Evolutionary conservation across 35 echinoderm and acorn worm genomes (phyloP), one percentile per base, ranked within the genome.

Genomic region (Strongylocentrotus purpuratus): DNA sequence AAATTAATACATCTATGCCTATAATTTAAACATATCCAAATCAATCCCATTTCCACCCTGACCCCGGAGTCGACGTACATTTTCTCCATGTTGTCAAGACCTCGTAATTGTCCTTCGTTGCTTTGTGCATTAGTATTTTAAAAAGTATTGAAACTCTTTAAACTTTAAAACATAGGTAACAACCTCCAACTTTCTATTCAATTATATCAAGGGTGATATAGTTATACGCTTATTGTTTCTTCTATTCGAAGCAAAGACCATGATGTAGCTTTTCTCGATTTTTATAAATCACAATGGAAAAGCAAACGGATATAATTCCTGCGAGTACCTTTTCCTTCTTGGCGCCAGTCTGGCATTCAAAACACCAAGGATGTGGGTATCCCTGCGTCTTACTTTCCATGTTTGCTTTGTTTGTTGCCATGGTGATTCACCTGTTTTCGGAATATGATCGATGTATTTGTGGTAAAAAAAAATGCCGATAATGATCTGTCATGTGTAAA

Each of bases 281-380:
- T 28, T 7, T 28, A 22, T 8, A 3, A 78, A n/a, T 8, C 22
- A 78, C 65, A 78, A 31, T 78, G 65, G 65, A 15, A 78, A 78
- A 28, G 22, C 20, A 78, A 78, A n/a, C 65, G 65, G 65, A 78
- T 78, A 78, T 28, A 78, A 78, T 78, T 78, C 65, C 65, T 78
- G 65, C 65, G 7, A 78, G 65, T 78, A 78, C 4, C 65, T n/a
- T 78, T 78, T 78, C 65, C 65, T 78, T 78, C 65, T 78, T 78
- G 65, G 65, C 65, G 65, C 65, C 65, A 78, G 65, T 6, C 65
- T 78, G 65, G 65, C 65, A 78, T 78, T 78, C 65, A 78, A 78
- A 78, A 7, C 28, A 78, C 28, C 65, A 78, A 28, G 28, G 22
- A 3, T 28, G 61, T 78, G 65, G 65, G 65, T 78, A 78, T n/a